These are phyloP conservation scores for Mactra quadrangularis DNA, from an alignment of 1,140 invertebrate genomes.

Conservation along the genomic window DNA sequence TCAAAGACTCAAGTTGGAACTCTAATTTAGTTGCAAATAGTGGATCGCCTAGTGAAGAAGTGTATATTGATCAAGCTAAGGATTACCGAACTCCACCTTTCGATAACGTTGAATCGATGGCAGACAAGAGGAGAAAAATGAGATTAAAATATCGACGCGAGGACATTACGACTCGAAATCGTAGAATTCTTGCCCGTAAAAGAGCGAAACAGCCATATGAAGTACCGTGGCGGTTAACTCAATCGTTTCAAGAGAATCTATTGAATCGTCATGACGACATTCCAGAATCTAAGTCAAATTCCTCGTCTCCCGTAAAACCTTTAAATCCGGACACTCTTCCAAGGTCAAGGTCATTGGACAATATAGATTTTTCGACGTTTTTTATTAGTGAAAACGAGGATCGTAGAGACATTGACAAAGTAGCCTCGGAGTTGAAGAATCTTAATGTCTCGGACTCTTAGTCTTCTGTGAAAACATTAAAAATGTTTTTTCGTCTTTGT, in stretches of 20 bases:
- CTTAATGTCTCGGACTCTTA: conserved; percentile 69
- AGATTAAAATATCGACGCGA: conserved; percentile 62
- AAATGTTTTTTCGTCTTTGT: no score
- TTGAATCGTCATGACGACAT: conserved; percentile 44
- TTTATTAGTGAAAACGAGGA: conserved; percentile 47
- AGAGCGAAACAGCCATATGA: conserved; percentile 77
- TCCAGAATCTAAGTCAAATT: conserved; percentile 73
- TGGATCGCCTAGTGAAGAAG: conserved; percentile 22
- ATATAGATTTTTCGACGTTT: conserved; percentile 71
- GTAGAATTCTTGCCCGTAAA: conserved; percentile 47
- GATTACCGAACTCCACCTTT: conserved; percentile 16
- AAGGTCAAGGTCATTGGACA: conserved; percentile 79
- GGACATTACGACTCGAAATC: conserved; percentile 44
- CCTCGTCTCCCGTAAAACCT: conserved; percentile 73
- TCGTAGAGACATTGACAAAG: conserved; percentile 74
- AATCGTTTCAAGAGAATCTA: conserved; percentile 70
- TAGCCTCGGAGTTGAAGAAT: conserved; percentile 74
- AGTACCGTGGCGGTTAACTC: conserved; percentile 76
- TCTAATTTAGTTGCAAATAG: not conserved
- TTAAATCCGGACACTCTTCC: conserved; percentile 44
- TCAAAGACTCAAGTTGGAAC: not conserved
- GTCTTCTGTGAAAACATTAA: no score
- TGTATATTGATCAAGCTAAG: conserved; percentile 7
- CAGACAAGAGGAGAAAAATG: conserved; percentile 46
- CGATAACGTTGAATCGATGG: conserved; percentile 43